Conservation (phyloP, 2,888 invertebrate genomes). For the Eledona agricola region DNA sequence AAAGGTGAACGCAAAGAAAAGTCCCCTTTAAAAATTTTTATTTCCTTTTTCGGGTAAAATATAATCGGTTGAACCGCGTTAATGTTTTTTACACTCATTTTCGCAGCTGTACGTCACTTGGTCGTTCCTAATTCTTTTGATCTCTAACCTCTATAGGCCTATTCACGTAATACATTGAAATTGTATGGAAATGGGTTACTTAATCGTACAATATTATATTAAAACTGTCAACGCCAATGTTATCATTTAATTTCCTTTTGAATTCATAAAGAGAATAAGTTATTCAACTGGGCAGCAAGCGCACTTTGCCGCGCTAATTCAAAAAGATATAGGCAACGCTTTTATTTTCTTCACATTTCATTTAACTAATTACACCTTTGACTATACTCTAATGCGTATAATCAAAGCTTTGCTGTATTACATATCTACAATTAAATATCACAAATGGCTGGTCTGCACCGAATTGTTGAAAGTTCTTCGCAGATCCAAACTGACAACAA, state of each 20-base stretch:
- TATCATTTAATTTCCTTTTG: too few relatives aligned
- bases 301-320: slow-evolving; percentile 32
- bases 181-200: slow-evolving; percentile 24
- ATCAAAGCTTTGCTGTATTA: slow-evolving; percentile 35
- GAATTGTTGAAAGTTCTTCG: slow-evolving; percentile 47
- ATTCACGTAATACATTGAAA: slow-evolving; percentile 31
- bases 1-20: slow-evolving; percentile 1
- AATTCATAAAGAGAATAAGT: slow-evolving; percentile 15
- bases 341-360: slow-evolving; percentile 20
- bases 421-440: slow-evolving; percentile 51
- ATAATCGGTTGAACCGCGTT: slow-evolving; percentile 12
- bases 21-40: slow-evolving; percentile 15
- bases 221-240: slow-evolving; percentile 32
- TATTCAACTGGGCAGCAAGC: slow-evolving; percentile 33
- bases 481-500: slow-evolving; percentile 26
- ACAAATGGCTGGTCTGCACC: slow-evolving; percentile 51
- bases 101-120: slow-evolving; percentile 8
- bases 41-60: slow-evolving; percentile 32
- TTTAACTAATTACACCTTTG: slow-evolving; percentile 22
- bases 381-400: slow-evolving; percentile 35
- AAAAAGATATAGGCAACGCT: slow-evolving; percentile 31
- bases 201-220: slow-evolving; percentile 17
- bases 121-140: slow-evolving; percentile 32
- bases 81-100: slow-evolving; percentile 11
- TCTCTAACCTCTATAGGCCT: slow-evolving; percentile 31